A percentile compares a stretch with the other conserved stretches of the same genome.
phyloP scores from a whole-genome alignment of 2,797 vertebrate species.

The Danio kyathit region DNA sequence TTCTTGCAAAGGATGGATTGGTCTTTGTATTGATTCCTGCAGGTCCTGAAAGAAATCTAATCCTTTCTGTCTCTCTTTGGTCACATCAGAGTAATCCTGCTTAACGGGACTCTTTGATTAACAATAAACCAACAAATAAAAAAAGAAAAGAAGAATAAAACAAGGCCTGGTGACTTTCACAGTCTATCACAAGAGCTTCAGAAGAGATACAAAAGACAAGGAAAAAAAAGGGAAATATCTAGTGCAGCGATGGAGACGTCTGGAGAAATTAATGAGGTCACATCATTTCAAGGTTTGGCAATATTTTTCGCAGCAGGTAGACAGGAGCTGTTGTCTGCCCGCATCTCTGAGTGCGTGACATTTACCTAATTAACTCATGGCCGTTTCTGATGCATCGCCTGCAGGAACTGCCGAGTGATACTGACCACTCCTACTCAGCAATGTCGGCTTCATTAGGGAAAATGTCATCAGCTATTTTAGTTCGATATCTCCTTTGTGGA shows the following conservation, averaged over 20 bases:
- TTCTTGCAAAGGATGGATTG: constrained; percentile 20
- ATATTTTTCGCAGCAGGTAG: constrained; percentile 79
- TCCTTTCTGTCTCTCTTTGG: constrained; percentile 43
- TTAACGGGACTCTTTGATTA: constrained; percentile 51
- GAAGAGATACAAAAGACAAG: constrained; percentile 22
- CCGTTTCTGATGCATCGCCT: constrained; percentile 65
- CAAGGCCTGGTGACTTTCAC: constrained; percentile 39
- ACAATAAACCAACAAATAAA: constrained; percentile 35
- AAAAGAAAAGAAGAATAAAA: constrained; percentile 25
- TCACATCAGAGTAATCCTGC: constrained; percentile 53
- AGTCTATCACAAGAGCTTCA: constrained; percentile 48
- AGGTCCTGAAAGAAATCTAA: constrained; percentile 49
- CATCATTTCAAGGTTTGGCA: constrained; percentile 78
- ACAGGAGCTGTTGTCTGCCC: constrained; percentile 74
- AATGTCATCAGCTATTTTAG: constrained; percentile 58
- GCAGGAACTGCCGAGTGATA: constrained; percentile 60
- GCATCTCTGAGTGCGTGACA: constrained; percentile 78
- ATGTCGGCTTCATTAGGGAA: constrained; percentile 66
- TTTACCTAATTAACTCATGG: constrained; percentile 85
- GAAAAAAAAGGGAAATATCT: constrained; percentile 64
- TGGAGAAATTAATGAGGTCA: constrained; percentile 86
- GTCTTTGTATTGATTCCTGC: constrained; percentile 52
- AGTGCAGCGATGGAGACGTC: constrained; percentile 81
- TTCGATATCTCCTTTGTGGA: constrained; percentile 10
- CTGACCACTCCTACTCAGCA: constrained; percentile 56